Conservation (phyloP, 1,140 invertebrate genomes). For the Drosophila persimilis region DNA sequence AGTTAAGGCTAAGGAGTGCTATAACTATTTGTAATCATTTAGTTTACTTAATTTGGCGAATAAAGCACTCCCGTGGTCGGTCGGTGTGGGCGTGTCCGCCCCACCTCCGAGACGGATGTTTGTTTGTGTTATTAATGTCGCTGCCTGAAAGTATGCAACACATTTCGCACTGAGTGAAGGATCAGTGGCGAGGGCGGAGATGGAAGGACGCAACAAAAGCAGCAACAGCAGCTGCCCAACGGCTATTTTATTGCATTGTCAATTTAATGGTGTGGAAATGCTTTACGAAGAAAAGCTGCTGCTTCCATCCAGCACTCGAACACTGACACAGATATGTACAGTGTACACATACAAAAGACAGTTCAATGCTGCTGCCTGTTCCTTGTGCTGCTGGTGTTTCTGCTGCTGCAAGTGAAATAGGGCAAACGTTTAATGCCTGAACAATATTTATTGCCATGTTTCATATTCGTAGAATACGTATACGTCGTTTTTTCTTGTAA, state of each 20-base stretch:
- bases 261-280: constrained; percentile 81
- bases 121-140: constrained; percentile 59
- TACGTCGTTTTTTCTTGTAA: constrained; percentile 26
- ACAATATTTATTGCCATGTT: constrained; percentile 81
- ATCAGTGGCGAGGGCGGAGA: not conserved
- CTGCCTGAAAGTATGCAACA: constrained; percentile 33
- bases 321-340: constrained; percentile 19
- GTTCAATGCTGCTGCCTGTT: constrained; percentile 58
- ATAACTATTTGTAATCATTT: constrained; percentile 50
- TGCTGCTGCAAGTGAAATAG: constrained; percentile 64
- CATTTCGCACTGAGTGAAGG: no score
- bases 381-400: constrained; percentile 5
- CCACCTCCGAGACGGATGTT: constrained; percentile 40
- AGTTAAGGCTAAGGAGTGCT: not conserved
- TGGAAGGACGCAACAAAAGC: constrained; percentile 53
- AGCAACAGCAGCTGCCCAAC: constrained; percentile 52
- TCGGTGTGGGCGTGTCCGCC: not conserved
- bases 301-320: constrained; percentile 17
- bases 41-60: constrained; percentile 64
- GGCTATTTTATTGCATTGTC: constrained; percentile 79
- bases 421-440: constrained; percentile 79
- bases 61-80: constrained; percentile 45
- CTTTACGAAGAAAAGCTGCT: constrained; percentile 62
- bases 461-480: constrained; percentile 60
- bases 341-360: constrained; percentile 43